A percentile compares a stretch with the other conserved stretches of the same genome.
Conservation (phyloP, 2,113 vertebrate genomes). For the Protobothrops flavoviridis region DNA sequence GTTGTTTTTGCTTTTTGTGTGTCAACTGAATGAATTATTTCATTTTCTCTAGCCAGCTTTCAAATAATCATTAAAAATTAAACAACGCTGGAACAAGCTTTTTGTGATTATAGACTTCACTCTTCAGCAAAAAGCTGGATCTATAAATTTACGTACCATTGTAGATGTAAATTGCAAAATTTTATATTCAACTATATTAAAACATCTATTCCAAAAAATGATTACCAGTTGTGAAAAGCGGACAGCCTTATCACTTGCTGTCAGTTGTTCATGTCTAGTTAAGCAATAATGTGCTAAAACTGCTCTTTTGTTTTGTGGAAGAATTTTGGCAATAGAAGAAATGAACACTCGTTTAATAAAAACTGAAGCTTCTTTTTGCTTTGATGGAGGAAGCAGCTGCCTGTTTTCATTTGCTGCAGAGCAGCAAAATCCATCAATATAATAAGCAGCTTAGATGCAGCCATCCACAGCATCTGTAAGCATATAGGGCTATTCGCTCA, state of each 20-base stretch:
- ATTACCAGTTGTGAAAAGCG: constrained; percentile 90
- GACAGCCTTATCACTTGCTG: constrained; percentile 98
- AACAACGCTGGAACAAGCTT: constrained; percentile 72
- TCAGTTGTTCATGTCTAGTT: constrained; percentile 98
- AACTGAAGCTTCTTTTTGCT: constrained; percentile 92
- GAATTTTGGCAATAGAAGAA: constrained; percentile 97
- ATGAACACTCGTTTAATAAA: constrained; percentile 98
- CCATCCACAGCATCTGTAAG: constrained; percentile 91
- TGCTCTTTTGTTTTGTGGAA: constrained; percentile 88
- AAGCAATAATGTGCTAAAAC: constrained; percentile 88
- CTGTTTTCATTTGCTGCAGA: constrained; percentile 85
- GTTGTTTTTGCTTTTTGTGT: constrained; percentile 68
- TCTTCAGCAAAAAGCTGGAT: constrained; percentile 75
- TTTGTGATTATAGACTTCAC: constrained; percentile 77
- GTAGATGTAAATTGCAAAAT: constrained; percentile 86
- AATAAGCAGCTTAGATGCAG: constrained; percentile 99
- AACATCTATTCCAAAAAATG: constrained; percentile 86
- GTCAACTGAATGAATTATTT: constrained; percentile 69
- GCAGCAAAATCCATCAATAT: constrained; percentile 95
- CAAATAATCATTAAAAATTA: constrained; percentile 82
- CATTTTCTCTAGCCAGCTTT: constrained; percentile 65
- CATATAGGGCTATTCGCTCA: constrained; percentile 85
- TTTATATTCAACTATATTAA: constrained; percentile 85
- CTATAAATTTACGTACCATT: constrained; percentile 83
- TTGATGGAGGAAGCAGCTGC: constrained; percentile 91